Evolutionary conservation across 2,888 invertebrate species (phyloP).

Genomic region (Chaetogeoica ovagalla): DNA sequence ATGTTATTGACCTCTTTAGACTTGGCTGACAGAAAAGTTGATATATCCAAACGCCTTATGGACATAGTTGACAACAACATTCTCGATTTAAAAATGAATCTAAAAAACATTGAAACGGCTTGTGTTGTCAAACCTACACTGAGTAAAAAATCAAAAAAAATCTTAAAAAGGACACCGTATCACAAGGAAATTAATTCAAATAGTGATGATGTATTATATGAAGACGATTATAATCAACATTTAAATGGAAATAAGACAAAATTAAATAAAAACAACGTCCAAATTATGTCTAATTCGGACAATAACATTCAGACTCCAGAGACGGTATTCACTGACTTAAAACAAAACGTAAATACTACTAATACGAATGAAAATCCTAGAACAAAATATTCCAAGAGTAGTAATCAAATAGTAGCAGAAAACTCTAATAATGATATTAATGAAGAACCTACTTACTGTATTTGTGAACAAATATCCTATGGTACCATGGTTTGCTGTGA

Average conservation of each 20-base stretch:
- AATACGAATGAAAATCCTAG: not conserved
- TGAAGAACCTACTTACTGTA: constrained; percentile 84
- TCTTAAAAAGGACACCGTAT: constrained; percentile 5
- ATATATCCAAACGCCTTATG: not conserved
- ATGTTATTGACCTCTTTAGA: constrained; percentile 12
- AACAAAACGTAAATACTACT: not conserved
- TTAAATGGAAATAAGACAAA: not conserved
- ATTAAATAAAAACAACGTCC: not conserved
- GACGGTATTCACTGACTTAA: not conserved
- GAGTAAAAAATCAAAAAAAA: not conserved
- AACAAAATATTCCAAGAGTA: not conserved
- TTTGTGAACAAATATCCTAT: constrained; percentile 95
- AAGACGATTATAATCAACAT: not conserved
- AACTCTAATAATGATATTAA: constrained; percentile 13
- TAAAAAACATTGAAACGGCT: not conserved
- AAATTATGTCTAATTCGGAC: not conserved
- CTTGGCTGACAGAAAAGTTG: constrained; percentile 24
- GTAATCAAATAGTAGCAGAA: not conserved
- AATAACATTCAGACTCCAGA: not conserved
- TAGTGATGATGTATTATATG: not conserved
- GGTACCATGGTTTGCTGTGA: constrained; percentile 98
- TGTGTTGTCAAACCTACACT: not conserved
- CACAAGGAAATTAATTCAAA: not conserved
- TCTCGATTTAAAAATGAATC: not conserved
- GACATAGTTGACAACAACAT: not conserved